Percentiles rank a stretch among this genome's conserved stretches.
Conservation (phyloP, 2,888 invertebrate species). For the Dilophus febrilis region DNA sequence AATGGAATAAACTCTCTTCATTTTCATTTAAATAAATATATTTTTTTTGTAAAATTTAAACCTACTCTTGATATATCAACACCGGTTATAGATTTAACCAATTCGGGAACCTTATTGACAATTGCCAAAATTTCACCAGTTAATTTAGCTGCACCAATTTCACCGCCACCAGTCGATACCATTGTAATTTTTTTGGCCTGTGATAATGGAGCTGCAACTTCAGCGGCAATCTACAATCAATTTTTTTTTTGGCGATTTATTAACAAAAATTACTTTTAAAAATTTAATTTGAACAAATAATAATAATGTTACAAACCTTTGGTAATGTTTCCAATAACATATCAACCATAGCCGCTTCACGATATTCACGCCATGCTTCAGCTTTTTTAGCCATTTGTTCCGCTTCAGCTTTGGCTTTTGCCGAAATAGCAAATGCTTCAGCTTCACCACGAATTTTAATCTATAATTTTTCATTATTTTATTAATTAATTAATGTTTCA, state of each 20-base stretch:
- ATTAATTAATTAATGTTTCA: too few relatives aligned
- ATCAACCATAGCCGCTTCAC: slow-evolving; percentile 88
- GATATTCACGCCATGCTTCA: slow-evolving; percentile 92
- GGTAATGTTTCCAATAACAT: slow-evolving; percentile 92
- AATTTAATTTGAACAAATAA: slow-evolving; percentile 1
- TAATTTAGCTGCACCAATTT: slow-evolving; percentile 85
- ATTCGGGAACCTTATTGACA: slow-evolving; percentile 77
- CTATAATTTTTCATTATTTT: slow-evolving; percentile 14
- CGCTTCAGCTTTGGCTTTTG: slow-evolving; percentile 89
- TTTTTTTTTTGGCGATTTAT: too few relatives aligned
- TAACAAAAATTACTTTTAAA: slow-evolving; percentile 2
- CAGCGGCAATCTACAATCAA: slow-evolving; percentile 85
- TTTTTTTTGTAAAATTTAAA: slow-evolving; percentile 30
- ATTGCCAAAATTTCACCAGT: slow-evolving; percentile 89
- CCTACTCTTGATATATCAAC: slow-evolving; percentile 80
- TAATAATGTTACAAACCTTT: slow-evolving; percentile 43
- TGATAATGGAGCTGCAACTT: slow-evolving; percentile 87
- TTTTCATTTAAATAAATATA: too few relatives aligned
- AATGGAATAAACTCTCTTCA: too few relatives aligned
- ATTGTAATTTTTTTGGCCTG: slow-evolving; percentile 92
- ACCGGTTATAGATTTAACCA: slow-evolving; percentile 84
- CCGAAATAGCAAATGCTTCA: slow-evolving; percentile 84
- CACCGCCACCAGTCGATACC: slow-evolving; percentile 83
- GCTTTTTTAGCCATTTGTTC: slow-evolving; percentile 96
- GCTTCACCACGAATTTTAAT: slow-evolving; percentile 70